These are phyloP conservation scores for Chaetura pelagica DNA, from an alignment of 2,113 vertebrate species.

Conservation along the genomic window DNA sequence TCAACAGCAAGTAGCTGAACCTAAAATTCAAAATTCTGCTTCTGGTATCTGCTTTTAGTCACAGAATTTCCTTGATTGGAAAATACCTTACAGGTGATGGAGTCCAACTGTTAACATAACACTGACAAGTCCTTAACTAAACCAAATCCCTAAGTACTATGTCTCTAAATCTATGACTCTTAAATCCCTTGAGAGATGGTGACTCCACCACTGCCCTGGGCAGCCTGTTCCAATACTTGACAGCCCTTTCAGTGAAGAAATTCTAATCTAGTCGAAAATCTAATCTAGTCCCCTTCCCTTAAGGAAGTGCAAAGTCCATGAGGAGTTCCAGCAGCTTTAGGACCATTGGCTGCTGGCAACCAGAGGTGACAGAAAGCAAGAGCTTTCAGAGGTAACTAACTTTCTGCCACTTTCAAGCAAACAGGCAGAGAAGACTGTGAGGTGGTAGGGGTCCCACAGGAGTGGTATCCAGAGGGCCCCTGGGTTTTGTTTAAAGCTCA, in stretches of 20 bases:
- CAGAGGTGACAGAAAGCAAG: neutral
- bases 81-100: too few species aligned
- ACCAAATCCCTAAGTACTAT: too few species aligned
- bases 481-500: neutral
- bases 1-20: rapidly evolving
- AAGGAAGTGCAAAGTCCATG: neutral
- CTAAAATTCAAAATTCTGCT: neutral
- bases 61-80: too few species aligned
- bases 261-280: too few species aligned
- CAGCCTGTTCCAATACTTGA: too few species aligned
- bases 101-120: too few species aligned
- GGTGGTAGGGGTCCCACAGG: rapidly evolving
- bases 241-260: too few species aligned
- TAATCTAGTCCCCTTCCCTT: neutral
- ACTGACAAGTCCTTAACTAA: too few species aligned
- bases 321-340: neutral
- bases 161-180: too few species aligned
- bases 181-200: too few species aligned
- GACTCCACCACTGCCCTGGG: too few species aligned
- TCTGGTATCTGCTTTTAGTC: neutral
- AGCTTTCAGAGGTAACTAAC: neutral
- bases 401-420: neutral
- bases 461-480: neutral
- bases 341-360: neutral
- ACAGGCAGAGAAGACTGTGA: neutral